Percentiles rank a stretch among this genome's conserved stretches.
Conservation (phyloP, 2,888 invertebrate genomes). For the Anthrax anthrax region DNA sequence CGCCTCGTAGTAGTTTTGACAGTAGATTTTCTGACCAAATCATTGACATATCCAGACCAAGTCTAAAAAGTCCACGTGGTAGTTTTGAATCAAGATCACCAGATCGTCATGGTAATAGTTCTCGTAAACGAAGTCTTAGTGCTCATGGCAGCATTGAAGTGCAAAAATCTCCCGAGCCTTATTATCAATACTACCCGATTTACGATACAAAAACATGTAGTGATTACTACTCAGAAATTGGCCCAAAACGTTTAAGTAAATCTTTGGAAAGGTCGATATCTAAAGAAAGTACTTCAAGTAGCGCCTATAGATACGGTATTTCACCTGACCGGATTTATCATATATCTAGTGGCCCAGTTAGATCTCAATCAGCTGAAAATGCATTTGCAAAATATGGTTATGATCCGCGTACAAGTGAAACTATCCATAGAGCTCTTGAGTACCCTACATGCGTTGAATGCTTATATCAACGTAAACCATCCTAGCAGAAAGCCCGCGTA, state of each 20-base stretch:
- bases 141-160: constrained; percentile 32
- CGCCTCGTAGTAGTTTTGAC: constrained; percentile 32
- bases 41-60: constrained; percentile 22
- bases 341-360: constrained; percentile 22
- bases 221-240: constrained; percentile 23
- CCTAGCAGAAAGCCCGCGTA: constrained; percentile 49
- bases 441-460: constrained; percentile 61
- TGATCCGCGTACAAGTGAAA: constrained; percentile 39
- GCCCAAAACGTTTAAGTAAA: constrained; percentile 25
- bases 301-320: constrained; percentile 24
- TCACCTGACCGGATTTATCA: constrained; percentile 31
- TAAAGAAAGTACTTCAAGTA: constrained; percentile 29
- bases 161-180: constrained; percentile 22
- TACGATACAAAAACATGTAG: constrained; percentile 31
- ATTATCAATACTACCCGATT: constrained; percentile 32
- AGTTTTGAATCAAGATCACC: constrained; percentile 25
- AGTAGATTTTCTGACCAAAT: constrained; percentile 29
- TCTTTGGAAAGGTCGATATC: constrained; percentile 32
- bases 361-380: constrained; percentile 34
- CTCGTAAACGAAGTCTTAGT: constrained; percentile 31
- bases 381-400: constrained; percentile 26
- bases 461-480: constrained; percentile 47
- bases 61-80: constrained; percentile 21
- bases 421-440: constrained; percentile 43
- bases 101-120: constrained; percentile 15